Percentiles rank a stretch among this genome's conserved stretches.
Conservation (phyloP, 2,888 invertebrate species). For the Orchesella flavescens region DNA sequence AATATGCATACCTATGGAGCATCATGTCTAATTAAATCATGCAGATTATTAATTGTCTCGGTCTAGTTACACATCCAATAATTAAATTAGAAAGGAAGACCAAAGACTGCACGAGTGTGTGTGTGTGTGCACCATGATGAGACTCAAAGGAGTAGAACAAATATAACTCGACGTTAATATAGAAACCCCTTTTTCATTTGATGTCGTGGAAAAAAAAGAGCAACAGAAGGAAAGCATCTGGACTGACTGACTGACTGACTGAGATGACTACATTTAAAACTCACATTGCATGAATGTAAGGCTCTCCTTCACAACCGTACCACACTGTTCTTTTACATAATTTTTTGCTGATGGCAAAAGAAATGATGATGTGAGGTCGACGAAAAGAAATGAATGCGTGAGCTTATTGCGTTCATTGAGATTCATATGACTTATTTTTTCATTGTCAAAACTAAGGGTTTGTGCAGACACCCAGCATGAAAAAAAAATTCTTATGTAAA, state of each 20-base stretch:
- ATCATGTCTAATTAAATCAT: conserved; percentile 60
- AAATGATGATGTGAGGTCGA: conserved; percentile 57
- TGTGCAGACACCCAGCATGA: conserved; percentile 46
- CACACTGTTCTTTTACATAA: conserved; percentile 45
- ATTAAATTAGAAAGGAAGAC: conserved; percentile 62
- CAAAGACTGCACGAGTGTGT: background rate
- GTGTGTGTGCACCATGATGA: background rate
- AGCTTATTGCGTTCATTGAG: conserved; percentile 43
- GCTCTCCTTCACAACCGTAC: conserved; percentile 43
- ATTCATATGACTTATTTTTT: conserved; percentile 45
- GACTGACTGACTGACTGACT: conserved; percentile 19
- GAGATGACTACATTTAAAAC: conserved; percentile 49
- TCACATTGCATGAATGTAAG: conserved; percentile 60
- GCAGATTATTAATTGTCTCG: conserved; percentile 63
- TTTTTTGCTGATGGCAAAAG: conserved; percentile 61
- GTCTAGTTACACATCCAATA: conserved; percentile 57
- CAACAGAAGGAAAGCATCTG: conserved; percentile 65
- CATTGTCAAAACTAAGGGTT: conserved; percentile 36
- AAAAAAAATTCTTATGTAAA: conserved; percentile 50
- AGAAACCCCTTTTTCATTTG: conserved; percentile 41
- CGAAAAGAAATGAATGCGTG: conserved; percentile 56
- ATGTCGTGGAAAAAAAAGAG: conserved; percentile 31
- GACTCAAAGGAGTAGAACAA: no score
- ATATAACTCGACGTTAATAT: no score
- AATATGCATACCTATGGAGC: background rate